These are phyloP conservation scores for Engystomops pustulosus DNA, from an alignment of 2,113 vertebrate genomes.

Conservation along the genomic window DNA sequence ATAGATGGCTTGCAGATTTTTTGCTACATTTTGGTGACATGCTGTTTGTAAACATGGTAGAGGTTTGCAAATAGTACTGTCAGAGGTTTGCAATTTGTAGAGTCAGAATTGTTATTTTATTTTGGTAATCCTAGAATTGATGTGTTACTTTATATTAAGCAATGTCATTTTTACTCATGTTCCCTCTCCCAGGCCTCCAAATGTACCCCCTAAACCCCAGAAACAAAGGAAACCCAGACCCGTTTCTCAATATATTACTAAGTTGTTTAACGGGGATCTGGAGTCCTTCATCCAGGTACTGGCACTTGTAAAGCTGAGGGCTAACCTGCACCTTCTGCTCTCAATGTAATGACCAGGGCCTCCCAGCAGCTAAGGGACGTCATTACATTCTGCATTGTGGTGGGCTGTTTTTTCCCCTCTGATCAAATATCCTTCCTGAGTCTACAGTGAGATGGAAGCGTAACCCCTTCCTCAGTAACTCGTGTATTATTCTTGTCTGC, in stretches of 20 bases:
- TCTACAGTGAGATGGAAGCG: constrained; percentile 70
- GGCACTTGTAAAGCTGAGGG: constrained; percentile 70
- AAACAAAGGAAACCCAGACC: constrained; percentile 89
- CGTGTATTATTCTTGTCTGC: constrained; percentile 17
- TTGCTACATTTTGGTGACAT: too few relatives aligned
- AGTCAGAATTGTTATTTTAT: too few relatives aligned
- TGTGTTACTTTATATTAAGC: neutral
- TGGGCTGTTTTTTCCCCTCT: constrained; percentile 73
- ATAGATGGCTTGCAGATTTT: too few relatives aligned
- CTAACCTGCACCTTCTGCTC: constrained; percentile 64
- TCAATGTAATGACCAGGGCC: constrained; percentile 70
- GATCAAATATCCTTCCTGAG: constrained; percentile 78
- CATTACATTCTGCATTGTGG: constrained; percentile 78
- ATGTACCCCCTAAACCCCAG: constrained; percentile 86
- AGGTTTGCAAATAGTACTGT: neutral
- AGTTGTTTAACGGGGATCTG: constrained; percentile 97
- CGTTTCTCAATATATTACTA: constrained; percentile 90
- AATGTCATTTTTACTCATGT: constrained; percentile 75
- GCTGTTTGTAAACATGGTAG: neutral
- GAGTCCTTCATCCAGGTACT: constrained; percentile 94
- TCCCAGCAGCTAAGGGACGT: constrained; percentile 72
- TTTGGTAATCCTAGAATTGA: neutral
- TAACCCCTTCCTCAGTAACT: constrained; percentile 34
- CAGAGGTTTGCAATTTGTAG: too few relatives aligned
- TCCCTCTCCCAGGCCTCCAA: constrained; percentile 91